A percentile compares a stretch with the other conserved stretches of the same genome.
phyloP scores from a whole-genome alignment of 1,140 invertebrate genomes.

The Colletes gigas region DNA sequence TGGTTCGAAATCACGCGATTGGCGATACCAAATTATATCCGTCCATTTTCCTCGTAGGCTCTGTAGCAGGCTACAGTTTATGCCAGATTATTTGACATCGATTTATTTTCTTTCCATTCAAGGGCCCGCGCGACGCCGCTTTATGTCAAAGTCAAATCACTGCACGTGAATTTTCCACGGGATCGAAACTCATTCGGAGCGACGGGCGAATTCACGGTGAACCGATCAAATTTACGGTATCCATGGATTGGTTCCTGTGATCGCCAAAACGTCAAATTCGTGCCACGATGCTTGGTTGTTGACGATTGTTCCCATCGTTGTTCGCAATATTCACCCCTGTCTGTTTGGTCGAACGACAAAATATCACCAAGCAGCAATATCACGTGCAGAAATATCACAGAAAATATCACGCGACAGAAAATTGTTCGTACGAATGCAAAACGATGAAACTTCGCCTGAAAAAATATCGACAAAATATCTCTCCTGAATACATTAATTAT shows the following conservation, averaged over 20 bases:
- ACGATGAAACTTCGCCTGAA: no score
- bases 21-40: not conserved
- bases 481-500: no score
- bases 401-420: no score
- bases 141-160: conserved; percentile 1
- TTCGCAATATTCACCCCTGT: not conserved
- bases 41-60: not conserved
- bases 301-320: not conserved
- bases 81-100: conserved; percentile 8
- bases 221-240: conserved; percentile 8
- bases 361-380: no score
- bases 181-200: not conserved
- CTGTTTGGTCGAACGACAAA: not conserved
- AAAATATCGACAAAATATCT: no score
- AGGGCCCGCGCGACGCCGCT: not conserved
- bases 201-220: not conserved
- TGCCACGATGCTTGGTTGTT: not conserved
- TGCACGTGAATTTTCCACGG: not conserved
- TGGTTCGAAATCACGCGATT: conserved; percentile 33
- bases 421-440: no score
- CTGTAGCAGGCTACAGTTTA: not conserved
- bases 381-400: no score
- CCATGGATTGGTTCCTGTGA: not conserved
- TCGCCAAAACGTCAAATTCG: not conserved
- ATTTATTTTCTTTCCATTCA: not conserved